phyloP scores from a whole-genome alignment of 1,140 invertebrate species.

The Zelostemma sp. region DNA sequence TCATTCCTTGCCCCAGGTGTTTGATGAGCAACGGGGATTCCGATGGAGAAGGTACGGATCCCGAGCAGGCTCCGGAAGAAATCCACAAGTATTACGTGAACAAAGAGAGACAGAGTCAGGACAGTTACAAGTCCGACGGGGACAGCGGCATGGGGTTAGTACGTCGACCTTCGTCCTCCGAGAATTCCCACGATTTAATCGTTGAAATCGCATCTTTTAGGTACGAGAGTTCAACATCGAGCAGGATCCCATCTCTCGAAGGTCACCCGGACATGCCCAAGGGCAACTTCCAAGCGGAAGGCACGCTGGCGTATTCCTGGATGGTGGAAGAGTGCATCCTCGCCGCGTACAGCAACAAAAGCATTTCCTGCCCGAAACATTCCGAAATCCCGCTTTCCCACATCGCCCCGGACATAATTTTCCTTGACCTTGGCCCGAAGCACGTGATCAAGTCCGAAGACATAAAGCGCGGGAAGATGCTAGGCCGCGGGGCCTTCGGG shows the following conservation, averaged over 20 bases:
- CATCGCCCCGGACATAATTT: slow-evolving; percentile 90
- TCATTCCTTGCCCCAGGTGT: slow-evolving; percentile 93
- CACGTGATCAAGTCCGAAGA: slow-evolving; percentile 84
- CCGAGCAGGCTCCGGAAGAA: slow-evolving; percentile 56
- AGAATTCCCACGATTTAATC: too few relatives aligned
- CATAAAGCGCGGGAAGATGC: slow-evolving; percentile 81
- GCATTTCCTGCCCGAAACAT: slow-evolving; percentile 81
- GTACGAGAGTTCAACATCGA: slow-evolving; percentile 77
- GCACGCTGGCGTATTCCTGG: slow-evolving; percentile 76
- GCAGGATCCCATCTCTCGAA: slow-evolving; percentile 85
- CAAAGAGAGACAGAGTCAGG: slow-evolving; percentile 71
- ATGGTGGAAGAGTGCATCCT: slow-evolving; percentile 97
- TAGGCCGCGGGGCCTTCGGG: slow-evolving; percentile 97
- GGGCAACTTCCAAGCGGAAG: slow-evolving; percentile 52
- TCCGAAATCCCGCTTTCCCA: slow-evolving; percentile 79
- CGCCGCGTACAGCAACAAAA: slow-evolving; percentile 80
- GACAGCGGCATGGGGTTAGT: slow-evolving; percentile 85
- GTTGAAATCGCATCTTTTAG: neutral
- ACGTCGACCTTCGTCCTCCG: too few relatives aligned
- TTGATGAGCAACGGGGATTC: slow-evolving; percentile 69
- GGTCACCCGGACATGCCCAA: slow-evolving; percentile 74
- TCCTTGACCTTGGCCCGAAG: slow-evolving; percentile 87
- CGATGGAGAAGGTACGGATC: slow-evolving; percentile 52
- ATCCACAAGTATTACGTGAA: slow-evolving; percentile 46
- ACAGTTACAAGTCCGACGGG: slow-evolving; percentile 81